Conservation (phyloP, 2,797 vertebrate species). For the Gymnoscopelus braueri region DNA sequence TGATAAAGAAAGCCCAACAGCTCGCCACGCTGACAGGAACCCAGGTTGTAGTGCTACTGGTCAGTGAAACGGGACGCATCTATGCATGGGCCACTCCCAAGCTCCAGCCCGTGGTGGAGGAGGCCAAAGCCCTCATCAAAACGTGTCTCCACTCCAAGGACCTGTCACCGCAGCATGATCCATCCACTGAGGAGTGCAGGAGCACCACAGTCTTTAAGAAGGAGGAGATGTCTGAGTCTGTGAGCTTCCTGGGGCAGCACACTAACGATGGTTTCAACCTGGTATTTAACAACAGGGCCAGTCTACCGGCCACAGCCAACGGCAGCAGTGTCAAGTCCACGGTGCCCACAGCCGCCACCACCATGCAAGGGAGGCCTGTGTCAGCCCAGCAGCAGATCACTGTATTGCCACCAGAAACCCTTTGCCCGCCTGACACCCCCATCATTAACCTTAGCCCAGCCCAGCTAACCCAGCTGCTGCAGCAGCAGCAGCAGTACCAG, state of each 20-base stretch:
- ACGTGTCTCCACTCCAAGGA: slow-evolving; percentile 99
- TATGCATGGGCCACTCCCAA: slow-evolving; percentile 98
- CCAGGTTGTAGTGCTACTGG: slow-evolving; percentile 95
- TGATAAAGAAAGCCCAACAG: slow-evolving; percentile 88
- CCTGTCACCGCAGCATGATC: slow-evolving; percentile 94
- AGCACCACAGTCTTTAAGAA: slow-evolving; percentile 98
- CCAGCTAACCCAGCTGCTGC: slow-evolving; percentile 82
- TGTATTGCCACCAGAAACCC: slow-evolving; percentile 91
- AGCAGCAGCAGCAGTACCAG: slow-evolving; percentile 60
- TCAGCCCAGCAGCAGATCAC: slow-evolving; percentile 91
- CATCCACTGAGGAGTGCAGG: slow-evolving; percentile 98
- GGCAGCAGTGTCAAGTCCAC: slow-evolving; percentile 87
- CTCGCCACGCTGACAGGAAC: slow-evolving; percentile 98
- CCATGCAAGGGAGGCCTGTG: slow-evolving; percentile 97
- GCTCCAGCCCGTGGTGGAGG: slow-evolving; percentile 99
- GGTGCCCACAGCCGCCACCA: slow-evolving; percentile 90
- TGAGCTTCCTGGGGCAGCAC: slow-evolving; percentile 89
- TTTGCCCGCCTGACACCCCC: slow-evolving; percentile 83
- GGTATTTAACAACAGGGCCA: slow-evolving; percentile 67
- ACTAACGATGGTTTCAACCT: slow-evolving; percentile 80
- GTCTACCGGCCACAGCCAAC: slow-evolving; percentile 87
- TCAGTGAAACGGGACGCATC: slow-evolving; percentile 97
- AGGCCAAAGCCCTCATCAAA: slow-evolving; percentile 97
- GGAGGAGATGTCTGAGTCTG: slow-evolving; percentile 96
- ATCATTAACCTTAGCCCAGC: slow-evolving; percentile 81